Evolutionary conservation across 2,113 vertebrate genomes (phyloP).

Genomic region (Phaethornis superciliosus): DNA sequence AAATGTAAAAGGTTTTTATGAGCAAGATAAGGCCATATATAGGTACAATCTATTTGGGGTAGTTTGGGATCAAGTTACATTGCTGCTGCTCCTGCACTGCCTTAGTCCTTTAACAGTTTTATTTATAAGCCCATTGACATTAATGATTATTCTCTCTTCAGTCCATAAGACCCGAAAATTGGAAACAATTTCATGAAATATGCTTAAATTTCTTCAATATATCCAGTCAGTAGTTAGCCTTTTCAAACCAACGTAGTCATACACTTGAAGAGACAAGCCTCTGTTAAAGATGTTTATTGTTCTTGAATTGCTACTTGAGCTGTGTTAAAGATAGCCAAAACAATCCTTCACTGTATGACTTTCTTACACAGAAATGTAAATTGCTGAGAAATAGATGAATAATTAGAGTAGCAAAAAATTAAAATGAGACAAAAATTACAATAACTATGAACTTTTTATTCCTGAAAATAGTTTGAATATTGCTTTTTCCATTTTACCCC

Average conservation of each 20-base stretch:
- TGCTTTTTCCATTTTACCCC: background rate
- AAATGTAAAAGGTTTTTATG: background rate
- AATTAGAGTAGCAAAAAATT: background rate
- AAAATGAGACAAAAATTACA: background rate
- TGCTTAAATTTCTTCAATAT: background rate
- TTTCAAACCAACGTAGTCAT: background rate
- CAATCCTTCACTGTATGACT: background rate
- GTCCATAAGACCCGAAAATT: background rate
- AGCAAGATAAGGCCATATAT: background rate
- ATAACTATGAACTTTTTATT: background rate
- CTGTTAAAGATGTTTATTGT: constrained; percentile 7
- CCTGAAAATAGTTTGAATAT: background rate
- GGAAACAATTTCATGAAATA: background rate
- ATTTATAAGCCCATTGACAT: background rate
- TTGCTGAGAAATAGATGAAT: background rate
- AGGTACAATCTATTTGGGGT: background rate
- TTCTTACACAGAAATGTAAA: background rate
- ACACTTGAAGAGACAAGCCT: background rate
- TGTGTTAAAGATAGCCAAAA: background rate
- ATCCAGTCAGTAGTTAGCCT: background rate
- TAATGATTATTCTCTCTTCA: background rate
- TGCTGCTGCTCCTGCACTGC: rapidly evolving
- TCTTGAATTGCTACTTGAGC: background rate
- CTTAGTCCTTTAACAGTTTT: background rate
- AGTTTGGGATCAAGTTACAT: background rate